Conservation (phyloP, 2,113 vertebrate genomes). For the Amazona vittata region DNA sequence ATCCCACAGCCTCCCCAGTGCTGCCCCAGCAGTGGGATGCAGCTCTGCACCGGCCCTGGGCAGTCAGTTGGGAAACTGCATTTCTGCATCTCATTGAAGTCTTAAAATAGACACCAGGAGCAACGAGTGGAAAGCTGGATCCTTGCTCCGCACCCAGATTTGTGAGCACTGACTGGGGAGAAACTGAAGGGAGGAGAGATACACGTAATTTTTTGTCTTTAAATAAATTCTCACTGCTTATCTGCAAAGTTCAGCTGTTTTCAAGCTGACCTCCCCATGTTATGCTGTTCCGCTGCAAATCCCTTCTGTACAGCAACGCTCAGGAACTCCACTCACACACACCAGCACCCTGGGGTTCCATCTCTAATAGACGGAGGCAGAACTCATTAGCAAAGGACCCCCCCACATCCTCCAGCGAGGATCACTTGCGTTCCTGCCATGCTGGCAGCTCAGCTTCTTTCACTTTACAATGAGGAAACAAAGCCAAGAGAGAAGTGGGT, state of each 20-base stretch:
- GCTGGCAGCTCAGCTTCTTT: constrained; percentile 2
- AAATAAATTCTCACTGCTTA: constrained; percentile 37
- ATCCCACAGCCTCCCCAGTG: neutral
- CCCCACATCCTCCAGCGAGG: neutral
- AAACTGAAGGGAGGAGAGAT: neutral
- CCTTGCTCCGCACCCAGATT: neutral
- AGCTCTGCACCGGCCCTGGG: neutral
- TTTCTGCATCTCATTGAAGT: neutral
- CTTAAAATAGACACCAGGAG: neutral
- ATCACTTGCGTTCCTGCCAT: neutral
- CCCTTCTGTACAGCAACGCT: neutral
- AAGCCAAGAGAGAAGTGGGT: constrained; percentile 6
- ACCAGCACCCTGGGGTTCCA: neutral
- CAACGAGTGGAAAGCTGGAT: neutral
- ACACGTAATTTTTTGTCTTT: neutral
- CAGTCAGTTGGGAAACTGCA: neutral
- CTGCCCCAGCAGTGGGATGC: rapidly evolving
- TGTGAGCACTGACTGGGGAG: neutral
- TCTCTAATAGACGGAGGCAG: neutral
- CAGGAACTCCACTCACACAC: neutral
- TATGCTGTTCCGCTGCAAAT: constrained; percentile 1
- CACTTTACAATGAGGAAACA: neutral
- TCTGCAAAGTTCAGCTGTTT: constrained; percentile 66
- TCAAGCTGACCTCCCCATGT: neutral
- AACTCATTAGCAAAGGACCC: neutral